Conservation (phyloP, 1,140 invertebrate species). For the Tenebrio molitor region DNA sequence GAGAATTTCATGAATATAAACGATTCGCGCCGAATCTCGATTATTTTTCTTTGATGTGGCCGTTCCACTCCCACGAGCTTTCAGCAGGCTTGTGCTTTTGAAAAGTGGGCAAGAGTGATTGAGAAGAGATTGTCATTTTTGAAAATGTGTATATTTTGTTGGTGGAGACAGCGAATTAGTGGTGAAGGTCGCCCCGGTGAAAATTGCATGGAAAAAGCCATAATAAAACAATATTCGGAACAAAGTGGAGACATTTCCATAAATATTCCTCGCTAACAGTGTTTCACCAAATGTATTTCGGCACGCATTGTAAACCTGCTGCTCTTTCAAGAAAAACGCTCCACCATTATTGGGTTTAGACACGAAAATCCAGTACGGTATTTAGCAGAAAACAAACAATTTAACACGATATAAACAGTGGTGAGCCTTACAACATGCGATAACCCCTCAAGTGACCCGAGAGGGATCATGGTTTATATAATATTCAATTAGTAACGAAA, state of each 20-base stretch:
- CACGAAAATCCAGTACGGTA: conserved; percentile 40
- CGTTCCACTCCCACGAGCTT: not conserved
- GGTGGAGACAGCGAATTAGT: conserved; percentile 4
- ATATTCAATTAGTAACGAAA: conserved; percentile 49
- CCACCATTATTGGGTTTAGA: conserved; percentile 27
- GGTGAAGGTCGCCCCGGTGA: conserved; percentile 16
- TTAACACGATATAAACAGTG: conserved; percentile 46
- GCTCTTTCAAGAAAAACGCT: conserved; percentile 30
- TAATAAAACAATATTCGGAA: conserved; percentile 43
- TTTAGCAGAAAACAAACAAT: conserved; percentile 44
- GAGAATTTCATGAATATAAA: too few species aligned
- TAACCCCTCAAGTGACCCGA: conserved; percentile 32
- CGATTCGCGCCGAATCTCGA: not conserved
- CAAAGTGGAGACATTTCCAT: conserved; percentile 50
- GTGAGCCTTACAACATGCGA: conserved; percentile 31
- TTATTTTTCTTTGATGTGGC: not conserved
- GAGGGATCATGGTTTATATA: conserved; percentile 38
- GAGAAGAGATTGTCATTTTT: too few species aligned
- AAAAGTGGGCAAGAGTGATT: not conserved
- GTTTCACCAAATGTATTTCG: conserved; percentile 49
- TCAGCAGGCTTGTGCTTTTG: not conserved
- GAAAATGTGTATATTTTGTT: too few species aligned
- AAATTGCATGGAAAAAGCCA: conserved; percentile 48
- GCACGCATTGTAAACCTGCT: conserved; percentile 45
- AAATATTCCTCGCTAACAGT: conserved; percentile 42